Conservation (phyloP, 1,140 invertebrate genomes). For the Orchesella cincta region DNA sequence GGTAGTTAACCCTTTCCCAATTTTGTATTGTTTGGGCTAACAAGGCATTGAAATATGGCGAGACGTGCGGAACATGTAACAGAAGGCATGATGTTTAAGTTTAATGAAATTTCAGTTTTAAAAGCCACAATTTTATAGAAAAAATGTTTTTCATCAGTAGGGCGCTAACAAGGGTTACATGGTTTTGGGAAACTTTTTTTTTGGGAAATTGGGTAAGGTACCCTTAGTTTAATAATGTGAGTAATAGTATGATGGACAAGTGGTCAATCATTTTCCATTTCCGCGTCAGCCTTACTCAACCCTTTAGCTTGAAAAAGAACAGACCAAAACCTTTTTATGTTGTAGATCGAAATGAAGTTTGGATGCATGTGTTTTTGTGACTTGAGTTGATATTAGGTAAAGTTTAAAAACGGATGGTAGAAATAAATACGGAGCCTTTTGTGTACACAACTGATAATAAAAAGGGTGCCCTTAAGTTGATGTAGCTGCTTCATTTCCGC, state of each 20-base stretch:
- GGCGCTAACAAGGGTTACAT: slow-evolving; percentile 4
- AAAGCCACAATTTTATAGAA: too few species aligned
- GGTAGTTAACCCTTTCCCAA: not conserved
- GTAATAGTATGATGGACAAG: slow-evolving; percentile 4
- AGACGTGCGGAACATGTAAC: too few species aligned
- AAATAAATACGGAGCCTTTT: too few species aligned
- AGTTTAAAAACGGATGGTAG: too few species aligned
- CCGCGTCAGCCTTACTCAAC: not conserved
- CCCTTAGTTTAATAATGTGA: not conserved
- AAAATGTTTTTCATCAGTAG: too few species aligned
- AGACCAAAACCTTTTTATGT: not conserved
- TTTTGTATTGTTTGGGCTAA: not conserved
- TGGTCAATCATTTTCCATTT: slow-evolving; percentile 19
- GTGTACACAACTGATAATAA: too few species aligned
- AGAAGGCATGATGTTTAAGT: too few species aligned
- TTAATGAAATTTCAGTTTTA: too few species aligned
- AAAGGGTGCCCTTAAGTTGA: too few species aligned
- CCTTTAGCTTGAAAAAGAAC: not conserved
- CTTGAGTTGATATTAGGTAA: too few species aligned
- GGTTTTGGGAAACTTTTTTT: not conserved
- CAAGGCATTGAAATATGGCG: slow-evolving; percentile 1
- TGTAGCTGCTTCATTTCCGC: too few species aligned
- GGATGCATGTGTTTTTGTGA: too few species aligned
- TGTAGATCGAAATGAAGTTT: not conserved
- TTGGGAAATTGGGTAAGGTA: slow-evolving; percentile 1